Percentiles rank a stretch among this genome's conserved stretches.
phyloP scores from a whole-genome alignment of 2,888 invertebrate species.

The Volucella inanis region DNA sequence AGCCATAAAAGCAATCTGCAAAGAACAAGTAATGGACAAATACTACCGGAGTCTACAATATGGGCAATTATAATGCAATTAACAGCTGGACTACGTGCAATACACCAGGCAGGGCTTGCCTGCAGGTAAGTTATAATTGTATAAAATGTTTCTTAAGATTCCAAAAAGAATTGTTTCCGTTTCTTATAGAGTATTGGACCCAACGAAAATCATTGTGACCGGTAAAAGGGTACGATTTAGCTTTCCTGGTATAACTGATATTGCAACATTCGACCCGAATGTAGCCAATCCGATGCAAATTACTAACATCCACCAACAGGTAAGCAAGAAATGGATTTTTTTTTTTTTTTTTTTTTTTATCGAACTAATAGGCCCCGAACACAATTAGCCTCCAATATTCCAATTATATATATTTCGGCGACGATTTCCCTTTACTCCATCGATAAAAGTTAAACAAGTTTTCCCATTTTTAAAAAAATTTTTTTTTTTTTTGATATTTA shows the following conservation, averaged over 20 bases:
- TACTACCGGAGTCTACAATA: constrained; percentile 94
- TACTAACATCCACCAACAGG: constrained; percentile 88
- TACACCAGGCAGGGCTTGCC: constrained; percentile 89
- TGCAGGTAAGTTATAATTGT: constrained; percentile 84
- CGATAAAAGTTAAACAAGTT: too few relatives aligned
- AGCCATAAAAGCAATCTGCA: constrained; percentile 83
- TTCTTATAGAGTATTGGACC: constrained; percentile 90
- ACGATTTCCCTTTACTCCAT: too few relatives aligned
- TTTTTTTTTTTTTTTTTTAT: too few relatives aligned
- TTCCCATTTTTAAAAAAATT: too few relatives aligned
- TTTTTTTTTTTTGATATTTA: too few relatives aligned
- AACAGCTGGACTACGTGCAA: constrained; percentile 94
- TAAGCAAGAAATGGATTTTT: constrained; percentile 61
- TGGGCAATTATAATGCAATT: constrained; percentile 98
- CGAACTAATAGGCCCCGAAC: too few relatives aligned
- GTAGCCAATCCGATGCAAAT: constrained; percentile 87
- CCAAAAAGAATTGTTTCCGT: not conserved
- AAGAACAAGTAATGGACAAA: constrained; percentile 86
- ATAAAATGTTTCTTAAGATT: not conserved
- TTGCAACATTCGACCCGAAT: constrained; percentile 89
- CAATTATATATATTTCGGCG: too few relatives aligned
- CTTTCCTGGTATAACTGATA: constrained; percentile 91
- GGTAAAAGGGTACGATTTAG: constrained; percentile 91
- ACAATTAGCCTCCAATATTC: too few relatives aligned
- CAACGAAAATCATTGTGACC: constrained; percentile 94